These are phyloP conservation scores for Epinephelus lanceolatus DNA, from an alignment of 2,113 vertebrate species.

Conservation along the genomic window DNA sequence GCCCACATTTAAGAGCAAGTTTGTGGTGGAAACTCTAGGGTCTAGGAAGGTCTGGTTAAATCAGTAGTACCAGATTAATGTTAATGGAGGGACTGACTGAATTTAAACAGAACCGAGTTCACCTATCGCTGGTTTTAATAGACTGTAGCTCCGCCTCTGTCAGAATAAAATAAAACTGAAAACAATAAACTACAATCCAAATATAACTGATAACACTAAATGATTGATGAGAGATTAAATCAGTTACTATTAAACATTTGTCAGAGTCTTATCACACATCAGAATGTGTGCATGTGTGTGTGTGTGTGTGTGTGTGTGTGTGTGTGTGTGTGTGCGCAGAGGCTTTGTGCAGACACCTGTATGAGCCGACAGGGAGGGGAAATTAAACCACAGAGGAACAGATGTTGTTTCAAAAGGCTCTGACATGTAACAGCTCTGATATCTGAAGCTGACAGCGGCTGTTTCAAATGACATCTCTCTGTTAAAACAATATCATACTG, in stretches of 20 bases:
- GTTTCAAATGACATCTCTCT: not conserved
- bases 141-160: not conserved
- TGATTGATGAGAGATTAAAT: constrained; percentile 16
- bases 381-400: constrained; percentile 29
- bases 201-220: constrained; percentile 1
- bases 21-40: too few species aligned
- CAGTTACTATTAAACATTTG: not conserved
- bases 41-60: too few species aligned
- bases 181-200: constrained; percentile 7
- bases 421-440: not conserved
- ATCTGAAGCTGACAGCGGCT: not conserved
- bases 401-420: constrained; percentile 24
- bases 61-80: too few species aligned
- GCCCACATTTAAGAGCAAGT: too few species aligned
- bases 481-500: not conserved
- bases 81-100: too few species aligned
- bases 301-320: not conserved
- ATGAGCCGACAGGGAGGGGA: constrained; percentile 1
- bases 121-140: not conserved
- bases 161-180: not conserved
- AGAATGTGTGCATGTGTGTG: not conserved
- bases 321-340: not conserved
- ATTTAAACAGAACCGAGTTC: too few species aligned
- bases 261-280: constrained; percentile 1
- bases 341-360: constrained; percentile 29